Evolutionary conservation across 2,797 vertebrate genomes (phyloP).

Genomic region (Okamejei kenojei): DNA sequence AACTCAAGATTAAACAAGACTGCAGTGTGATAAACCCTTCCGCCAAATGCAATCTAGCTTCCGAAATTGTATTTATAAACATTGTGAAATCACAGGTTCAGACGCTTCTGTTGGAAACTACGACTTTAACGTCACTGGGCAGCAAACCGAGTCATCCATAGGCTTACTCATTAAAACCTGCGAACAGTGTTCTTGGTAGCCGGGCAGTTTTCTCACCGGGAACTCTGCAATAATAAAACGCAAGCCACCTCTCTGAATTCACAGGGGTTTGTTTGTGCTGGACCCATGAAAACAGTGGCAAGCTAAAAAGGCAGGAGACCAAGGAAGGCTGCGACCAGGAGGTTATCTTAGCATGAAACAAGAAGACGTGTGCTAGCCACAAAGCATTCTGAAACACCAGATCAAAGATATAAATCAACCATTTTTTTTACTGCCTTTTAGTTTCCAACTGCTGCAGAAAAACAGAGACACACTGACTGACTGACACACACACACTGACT

Average conservation of each 20-base stretch:
- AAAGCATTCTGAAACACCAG: not conserved
- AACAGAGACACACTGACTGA: too few species aligned
- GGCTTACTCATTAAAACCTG: not conserved
- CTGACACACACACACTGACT: too few species aligned
- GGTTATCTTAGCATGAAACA: not conserved
- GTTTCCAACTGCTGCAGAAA: not conserved
- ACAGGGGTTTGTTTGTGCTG: not conserved
- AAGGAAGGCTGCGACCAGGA: not conserved
- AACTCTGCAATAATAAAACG: not conserved
- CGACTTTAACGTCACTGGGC: not conserved
- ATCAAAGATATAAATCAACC: not conserved
- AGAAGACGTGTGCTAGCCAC: not conserved
- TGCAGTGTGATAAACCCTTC: not conserved
- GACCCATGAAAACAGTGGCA: not conserved
- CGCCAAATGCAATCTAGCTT: not conserved
- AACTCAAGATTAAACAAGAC: not conserved
- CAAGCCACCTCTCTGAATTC: not conserved
- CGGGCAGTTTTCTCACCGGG: not conserved
- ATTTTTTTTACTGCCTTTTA: not conserved
- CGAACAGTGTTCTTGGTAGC: not conserved
- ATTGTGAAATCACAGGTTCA: constrained; percentile 1
- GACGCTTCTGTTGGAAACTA: not conserved
- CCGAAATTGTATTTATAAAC: constrained; percentile 20
- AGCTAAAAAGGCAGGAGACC: not conserved
- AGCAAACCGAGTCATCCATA: not conserved